Base-by-base conservation (phyloP, 2,797 vertebrate species). In the Anisognathus igniventris region DNA sequence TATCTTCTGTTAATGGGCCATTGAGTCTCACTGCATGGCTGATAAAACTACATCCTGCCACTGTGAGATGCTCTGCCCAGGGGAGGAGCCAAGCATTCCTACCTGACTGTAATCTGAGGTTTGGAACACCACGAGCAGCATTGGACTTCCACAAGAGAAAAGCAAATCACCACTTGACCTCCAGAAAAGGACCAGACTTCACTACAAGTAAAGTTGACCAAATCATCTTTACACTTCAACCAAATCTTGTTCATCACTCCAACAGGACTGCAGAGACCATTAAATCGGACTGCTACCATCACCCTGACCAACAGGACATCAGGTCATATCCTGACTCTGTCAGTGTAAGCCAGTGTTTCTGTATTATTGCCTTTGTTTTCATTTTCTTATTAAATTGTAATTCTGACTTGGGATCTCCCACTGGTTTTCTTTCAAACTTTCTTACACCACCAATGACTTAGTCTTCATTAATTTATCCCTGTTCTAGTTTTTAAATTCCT, bases 41-140 rank as follows among this genome's bases (percentile, higher is more conserved):
- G 18, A 56, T 47, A 27, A 66, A 66, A 56, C 31, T 27, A 10
- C 18, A 39, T 21, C 10, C 21, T 31, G 27, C 28, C 8, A 31
- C 37, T 65, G 22, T 45, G 75, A 45, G n/a, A 65, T n/a, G 11
- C 33, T 66, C 61, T 8, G 4, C 11, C n/a, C 17, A 45, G 50
- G 21, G n/a, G 14, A 44, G 7, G 15, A 35, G 21, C 10, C 40
- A 78, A 56, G 2, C 27, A 31, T 45, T 77, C 22, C 40, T 37
- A 21, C 17, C n/a, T 45, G 21, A 14, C 40, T 65, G 5, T 65
- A 45, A 25, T 37, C 17, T 54, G 27, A 65, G 10, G 1, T 10
- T 30, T 65, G 27, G 13, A 37, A 17, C 17, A 21, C 40, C 2
- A 21, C 0, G 0, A 54, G 21, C 5, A 66, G 33, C 40, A n/a